Percentiles rank a stretch among this genome's conserved stretches.
Conservation (phyloP, 2,113 vertebrate species). For the Silurus asotus region DNA sequence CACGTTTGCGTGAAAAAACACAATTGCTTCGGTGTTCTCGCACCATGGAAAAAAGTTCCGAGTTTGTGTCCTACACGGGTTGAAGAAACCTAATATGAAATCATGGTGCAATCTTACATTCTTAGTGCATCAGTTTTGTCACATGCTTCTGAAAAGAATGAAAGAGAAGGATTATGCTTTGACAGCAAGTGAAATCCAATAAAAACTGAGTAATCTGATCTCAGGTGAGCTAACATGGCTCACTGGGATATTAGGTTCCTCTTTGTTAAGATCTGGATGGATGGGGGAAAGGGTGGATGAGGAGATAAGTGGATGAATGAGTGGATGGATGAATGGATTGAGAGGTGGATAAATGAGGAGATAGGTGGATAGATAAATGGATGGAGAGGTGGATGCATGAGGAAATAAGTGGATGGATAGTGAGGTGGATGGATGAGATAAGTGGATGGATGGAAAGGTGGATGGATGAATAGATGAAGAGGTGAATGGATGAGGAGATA, state of each 20-base stretch:
- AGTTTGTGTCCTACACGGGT: neutral
- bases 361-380: too few relatives aligned
- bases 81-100: neutral
- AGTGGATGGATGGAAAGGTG: too few relatives aligned
- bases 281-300: too few relatives aligned
- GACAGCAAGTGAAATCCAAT: neutral
- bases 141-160: neutral
- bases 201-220: neutral
- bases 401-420: too few relatives aligned
- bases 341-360: neutral
- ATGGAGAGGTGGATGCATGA: too few relatives aligned
- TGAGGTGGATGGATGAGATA: too few relatives aligned
- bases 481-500: too few relatives aligned
- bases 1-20: neutral
- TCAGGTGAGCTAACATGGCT: neutral
- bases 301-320: too few relatives aligned
- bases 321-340: too few relatives aligned
- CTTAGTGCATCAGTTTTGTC: neutral
- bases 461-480: too few relatives aligned
- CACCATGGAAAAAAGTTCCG: neutral
- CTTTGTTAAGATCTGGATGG: neutral
- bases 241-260: neutral
- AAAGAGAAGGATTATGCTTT: neutral
- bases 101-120: neutral
- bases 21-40: neutral